These are phyloP conservation scores for Nyctereutes procyonoides DNA, from an alignment of 2,113 vertebrate genomes.

Conservation along the genomic window DNA sequence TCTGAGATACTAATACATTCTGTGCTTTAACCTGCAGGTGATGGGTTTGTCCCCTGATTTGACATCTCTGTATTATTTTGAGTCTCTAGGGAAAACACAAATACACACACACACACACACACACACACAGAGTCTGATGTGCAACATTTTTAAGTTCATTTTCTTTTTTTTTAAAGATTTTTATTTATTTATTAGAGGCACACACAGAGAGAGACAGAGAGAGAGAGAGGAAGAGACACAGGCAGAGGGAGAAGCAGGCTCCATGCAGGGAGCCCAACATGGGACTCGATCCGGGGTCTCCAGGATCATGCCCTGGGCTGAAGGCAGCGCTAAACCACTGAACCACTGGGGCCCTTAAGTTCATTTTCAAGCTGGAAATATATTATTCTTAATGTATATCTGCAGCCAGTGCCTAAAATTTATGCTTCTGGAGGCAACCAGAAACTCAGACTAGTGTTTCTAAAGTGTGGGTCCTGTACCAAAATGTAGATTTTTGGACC, in stretches of 20 bases:
- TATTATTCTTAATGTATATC: neutral
- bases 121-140: neutral
- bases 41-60: neutral
- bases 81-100: neutral
- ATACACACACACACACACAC: neutral
- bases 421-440: conserved; percentile 11
- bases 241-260: no score
- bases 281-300: no score
- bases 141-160: neutral
- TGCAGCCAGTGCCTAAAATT: neutral
- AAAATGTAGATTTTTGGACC: conserved; percentile 12
- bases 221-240: no score
- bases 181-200: no score
- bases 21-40: neutral
- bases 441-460: conserved; percentile 17
- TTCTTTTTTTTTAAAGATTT: neutral
- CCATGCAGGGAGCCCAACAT: no score
- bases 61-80: conserved; percentile 1
- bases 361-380: conserved; percentile 16
- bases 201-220: no score
- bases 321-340: no score
- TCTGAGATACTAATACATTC: neutral
- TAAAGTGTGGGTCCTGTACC: neutral
- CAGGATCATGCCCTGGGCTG: no score
- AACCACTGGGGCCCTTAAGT: neutral